Conservation (phyloP, 2,888 invertebrate species). For the Morpho deidamia region DNA sequence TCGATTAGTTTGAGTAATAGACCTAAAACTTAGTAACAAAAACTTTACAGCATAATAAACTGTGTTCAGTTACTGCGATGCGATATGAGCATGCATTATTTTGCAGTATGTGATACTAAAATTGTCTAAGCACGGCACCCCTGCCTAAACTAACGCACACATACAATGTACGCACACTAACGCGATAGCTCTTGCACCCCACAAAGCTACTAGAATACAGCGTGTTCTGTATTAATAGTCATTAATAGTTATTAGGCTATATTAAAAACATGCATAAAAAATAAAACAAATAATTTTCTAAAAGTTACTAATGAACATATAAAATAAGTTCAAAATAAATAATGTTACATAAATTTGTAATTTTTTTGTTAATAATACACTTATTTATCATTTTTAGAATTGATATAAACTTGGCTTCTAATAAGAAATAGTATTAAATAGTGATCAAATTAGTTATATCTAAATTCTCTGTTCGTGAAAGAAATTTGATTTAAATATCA, state of each 20-base stretch:
- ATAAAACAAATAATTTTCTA: too few species aligned
- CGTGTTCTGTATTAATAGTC: conserved; percentile 33
- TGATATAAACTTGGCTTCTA: too few species aligned
- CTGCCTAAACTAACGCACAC: conserved; percentile 54
- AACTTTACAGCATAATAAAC: conserved; percentile 24
- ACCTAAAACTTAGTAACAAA: conserved; percentile 1
- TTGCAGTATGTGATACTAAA: conserved; percentile 66
- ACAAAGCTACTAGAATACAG: conserved; percentile 45
- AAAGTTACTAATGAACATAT: too few species aligned
- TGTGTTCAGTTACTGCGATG: conserved; percentile 22
- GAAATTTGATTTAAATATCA: too few species aligned
- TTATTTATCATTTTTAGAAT: too few species aligned
- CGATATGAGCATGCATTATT: conserved; percentile 51
- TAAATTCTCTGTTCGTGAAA: too few species aligned
- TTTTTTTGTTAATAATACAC: too few species aligned
- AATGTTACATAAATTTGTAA: too few species aligned
- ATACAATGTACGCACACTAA: conserved; percentile 31
- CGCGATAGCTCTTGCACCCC: conserved; percentile 43
- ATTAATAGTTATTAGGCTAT: conserved; percentile 7
- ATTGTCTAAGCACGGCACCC: conserved; percentile 69
- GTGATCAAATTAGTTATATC: too few species aligned
- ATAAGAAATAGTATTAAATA: too few species aligned
- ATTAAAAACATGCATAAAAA: neutral
- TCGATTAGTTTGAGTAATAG: neutral
- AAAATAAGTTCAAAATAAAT: too few species aligned